Conservation (phyloP, 2,797 vertebrate species). For the Paramormyrops hopkinsi region DNA sequence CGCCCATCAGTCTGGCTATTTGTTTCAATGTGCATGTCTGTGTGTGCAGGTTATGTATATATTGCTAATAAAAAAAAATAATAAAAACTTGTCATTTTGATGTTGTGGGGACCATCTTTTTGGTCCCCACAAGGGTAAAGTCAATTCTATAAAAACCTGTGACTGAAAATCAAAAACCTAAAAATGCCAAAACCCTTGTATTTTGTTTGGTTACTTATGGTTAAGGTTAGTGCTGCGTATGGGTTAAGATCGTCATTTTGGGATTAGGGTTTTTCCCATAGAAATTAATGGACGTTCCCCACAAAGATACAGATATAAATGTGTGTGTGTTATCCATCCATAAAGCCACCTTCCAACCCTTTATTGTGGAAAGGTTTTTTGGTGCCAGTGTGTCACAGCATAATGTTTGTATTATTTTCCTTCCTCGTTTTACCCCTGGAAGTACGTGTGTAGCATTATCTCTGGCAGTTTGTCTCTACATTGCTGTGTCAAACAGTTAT, state of each 20-base stretch:
- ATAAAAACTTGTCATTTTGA: neutral
- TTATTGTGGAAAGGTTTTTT: neutral
- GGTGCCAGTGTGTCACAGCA: neutral
- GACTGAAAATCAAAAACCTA: neutral
- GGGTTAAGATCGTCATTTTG: neutral
- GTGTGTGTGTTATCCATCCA: neutral
- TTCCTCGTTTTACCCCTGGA: neutral
- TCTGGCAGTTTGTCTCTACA: constrained; percentile 13
- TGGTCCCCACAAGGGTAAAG: neutral
- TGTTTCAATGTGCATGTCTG: neutral
- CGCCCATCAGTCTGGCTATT: neutral
- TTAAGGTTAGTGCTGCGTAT: neutral
- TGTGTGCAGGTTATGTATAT: neutral
- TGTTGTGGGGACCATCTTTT: neutral
- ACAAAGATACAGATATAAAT: neutral
- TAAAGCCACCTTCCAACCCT: neutral
- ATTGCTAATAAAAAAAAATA: neutral
- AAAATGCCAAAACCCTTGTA: neutral
- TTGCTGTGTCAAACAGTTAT: constrained; percentile 42
- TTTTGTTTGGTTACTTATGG: neutral
- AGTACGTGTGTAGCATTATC: neutral
- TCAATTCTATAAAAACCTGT: neutral
- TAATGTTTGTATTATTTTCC: neutral
- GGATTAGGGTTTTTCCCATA: neutral
- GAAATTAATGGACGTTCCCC: neutral